Conservation (phyloP, 2,888 invertebrate genomes). For the Nomada ruficornis region DNA sequence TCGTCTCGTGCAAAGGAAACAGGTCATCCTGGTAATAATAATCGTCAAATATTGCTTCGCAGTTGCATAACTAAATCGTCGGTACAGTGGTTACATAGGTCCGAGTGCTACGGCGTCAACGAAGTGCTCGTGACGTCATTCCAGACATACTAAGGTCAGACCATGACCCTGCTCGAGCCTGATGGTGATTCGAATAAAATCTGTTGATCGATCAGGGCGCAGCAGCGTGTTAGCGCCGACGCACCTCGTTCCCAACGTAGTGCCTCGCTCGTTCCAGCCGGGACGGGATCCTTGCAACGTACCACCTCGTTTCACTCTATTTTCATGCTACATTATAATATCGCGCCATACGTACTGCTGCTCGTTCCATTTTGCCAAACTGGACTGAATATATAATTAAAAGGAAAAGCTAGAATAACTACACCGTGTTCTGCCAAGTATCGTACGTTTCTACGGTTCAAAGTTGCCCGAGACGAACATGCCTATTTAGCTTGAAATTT, state of each 20-base stretch:
- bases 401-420: background rate
- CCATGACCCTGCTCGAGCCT: conserved; percentile 64
- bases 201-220: conserved; percentile 66
- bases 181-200: conserved; percentile 66
- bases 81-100: background rate
- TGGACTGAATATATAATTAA: background rate
- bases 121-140: conserved; percentile 49
- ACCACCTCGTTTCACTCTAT: conserved; percentile 34
- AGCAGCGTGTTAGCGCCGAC: conserved; percentile 64
- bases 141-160: conserved; percentile 61
- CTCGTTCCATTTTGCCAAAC: conserved; percentile 3
- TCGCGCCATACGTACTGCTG: background rate
- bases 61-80: background rate
- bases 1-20: background rate
- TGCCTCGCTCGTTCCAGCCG: conserved; percentile 5
- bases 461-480: no score
- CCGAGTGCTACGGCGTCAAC: background rate
- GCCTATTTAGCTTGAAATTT: conserved; percentile 36
- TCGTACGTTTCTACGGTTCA: background rate
- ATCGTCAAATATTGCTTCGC: background rate
- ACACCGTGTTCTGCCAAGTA: background rate
- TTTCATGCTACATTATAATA: conserved; percentile 2
- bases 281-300: conserved; percentile 36
- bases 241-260: conserved; percentile 50
- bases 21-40: background rate